phyloP scores from a whole-genome alignment of 1,140 invertebrate genomes.

The Pectinophora gossypiella region DNA sequence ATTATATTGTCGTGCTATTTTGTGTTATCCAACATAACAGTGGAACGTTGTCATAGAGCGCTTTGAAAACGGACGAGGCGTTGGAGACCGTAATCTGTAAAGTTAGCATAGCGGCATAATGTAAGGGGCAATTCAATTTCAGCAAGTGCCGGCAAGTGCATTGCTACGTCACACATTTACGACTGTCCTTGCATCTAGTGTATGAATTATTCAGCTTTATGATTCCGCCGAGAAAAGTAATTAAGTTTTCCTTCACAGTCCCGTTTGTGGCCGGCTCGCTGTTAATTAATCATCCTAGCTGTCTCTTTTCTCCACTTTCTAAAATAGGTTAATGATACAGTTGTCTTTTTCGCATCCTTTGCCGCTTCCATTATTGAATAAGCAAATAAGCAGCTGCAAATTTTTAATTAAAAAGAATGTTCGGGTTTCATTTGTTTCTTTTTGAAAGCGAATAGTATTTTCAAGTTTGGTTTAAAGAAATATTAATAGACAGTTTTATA shows the following conservation, averaged over 20 bases:
- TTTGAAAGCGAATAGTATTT: too few relatives aligned
- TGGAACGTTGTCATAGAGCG: too few relatives aligned
- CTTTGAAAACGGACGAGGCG: too few relatives aligned
- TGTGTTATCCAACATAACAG: too few relatives aligned
- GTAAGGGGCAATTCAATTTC: not conserved
- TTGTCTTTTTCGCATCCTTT: conserved; percentile 53
- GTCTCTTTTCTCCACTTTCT: conserved; percentile 45
- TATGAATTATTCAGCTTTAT: conserved; percentile 61
- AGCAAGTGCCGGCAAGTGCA: conserved; percentile 21
- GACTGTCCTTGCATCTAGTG: conserved; percentile 33
- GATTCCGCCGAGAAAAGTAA: conserved; percentile 59
- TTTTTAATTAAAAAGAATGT: conserved; percentile 31
- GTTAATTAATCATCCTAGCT: conserved; percentile 60
- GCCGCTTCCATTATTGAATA: conserved; percentile 48
- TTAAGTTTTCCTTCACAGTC: conserved; percentile 53
- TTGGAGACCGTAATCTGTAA: not conserved
- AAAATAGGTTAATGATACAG: conserved; percentile 55
- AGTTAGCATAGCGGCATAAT: not conserved
- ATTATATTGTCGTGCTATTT: too few relatives aligned
- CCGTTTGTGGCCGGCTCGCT: conserved; percentile 46
- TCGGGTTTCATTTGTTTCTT: too few relatives aligned
- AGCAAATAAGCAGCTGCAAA: conserved; percentile 40
- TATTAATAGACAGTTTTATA: too few relatives aligned
- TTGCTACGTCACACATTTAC: conserved; percentile 34
- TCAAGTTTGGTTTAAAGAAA: too few relatives aligned